Base-by-base conservation (phyloP, 2,797 vertebrate species). In the Chelon auratus region DNA sequence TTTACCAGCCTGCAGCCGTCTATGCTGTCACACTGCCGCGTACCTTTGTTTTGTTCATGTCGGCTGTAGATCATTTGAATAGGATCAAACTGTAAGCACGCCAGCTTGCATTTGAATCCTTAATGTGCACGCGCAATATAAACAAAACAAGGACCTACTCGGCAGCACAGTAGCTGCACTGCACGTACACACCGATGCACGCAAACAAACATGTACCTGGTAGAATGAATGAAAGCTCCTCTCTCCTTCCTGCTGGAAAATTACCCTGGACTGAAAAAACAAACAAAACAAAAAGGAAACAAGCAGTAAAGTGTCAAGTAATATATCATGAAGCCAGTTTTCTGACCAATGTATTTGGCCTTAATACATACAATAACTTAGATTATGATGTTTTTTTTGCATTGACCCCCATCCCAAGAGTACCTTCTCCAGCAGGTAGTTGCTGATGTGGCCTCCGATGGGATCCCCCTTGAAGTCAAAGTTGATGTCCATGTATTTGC, bases 401-500 rank as follows among this genome's bases (percentile, higher is more conserved):
- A 26, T 26, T 26, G 24, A 26, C 24, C 24, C 24, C 24, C 24
- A 26, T 26, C 24, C 24, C 24, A 26, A 4, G 24, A 26, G 24
- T 88, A 99, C 98, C 97, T 99, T 99, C 80, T 99, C 98, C 18
- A 99, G 85, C 86, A 99, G 93, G 92, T 99, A 99, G 90, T 99
- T 99, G 93, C 83, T 99, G 92, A 99, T 99, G 86, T 99, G 98
- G 13, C 98, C 98, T 9, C 98, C 98, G 64, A 99, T 97, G 0
- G 98, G 98, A 75, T 99, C 98, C 1, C 98, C 98, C 84, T 99
- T 99, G 86, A 99, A 99, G 89, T 99, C 98, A 68, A 99, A 99
- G 91, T 99, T 99, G 93, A 99, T 99, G 90, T 99, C 98, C 98
- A 99, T 99, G 77, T 99, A 99, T 54, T 99, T 99, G 39, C 98